Evolutionary conservation across 2,797 vertebrate genomes (phyloP).

Genomic region (Ispidina picta): DNA sequence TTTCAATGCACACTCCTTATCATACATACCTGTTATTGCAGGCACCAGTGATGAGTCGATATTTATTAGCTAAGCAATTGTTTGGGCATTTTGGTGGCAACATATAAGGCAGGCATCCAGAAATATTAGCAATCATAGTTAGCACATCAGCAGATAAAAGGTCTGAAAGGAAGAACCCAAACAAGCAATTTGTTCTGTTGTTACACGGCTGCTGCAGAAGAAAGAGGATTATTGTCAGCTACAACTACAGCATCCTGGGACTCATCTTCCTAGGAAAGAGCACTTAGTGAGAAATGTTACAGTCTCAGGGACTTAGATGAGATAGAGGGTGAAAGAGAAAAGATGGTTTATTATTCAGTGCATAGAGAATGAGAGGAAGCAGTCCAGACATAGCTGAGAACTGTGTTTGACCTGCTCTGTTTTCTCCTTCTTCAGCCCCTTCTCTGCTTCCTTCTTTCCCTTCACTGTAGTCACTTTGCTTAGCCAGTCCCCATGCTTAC

Average conservation of each 20-base stretch:
- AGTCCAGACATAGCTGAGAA: not conserved
- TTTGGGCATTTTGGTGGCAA: conserved; percentile 77
- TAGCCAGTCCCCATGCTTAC: not conserved
- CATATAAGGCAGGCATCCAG: conserved; percentile 81
- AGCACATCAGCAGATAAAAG: conserved; percentile 78
- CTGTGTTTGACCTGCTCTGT: not conserved
- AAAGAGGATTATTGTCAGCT: not conserved
- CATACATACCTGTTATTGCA: conserved; percentile 91
- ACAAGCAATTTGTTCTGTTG: not conserved
- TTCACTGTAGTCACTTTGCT: not conserved
- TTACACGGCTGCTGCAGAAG: not conserved
- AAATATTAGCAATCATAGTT: conserved; percentile 79
- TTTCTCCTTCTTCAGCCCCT: not conserved
- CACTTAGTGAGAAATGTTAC: not conserved
- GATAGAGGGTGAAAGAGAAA: not conserved
- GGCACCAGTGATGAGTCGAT: conserved; percentile 86
- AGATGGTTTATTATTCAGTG: not conserved
- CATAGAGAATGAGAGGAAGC: not conserved
- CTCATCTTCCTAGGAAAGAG: not conserved
- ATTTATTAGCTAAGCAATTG: conserved; percentile 79
- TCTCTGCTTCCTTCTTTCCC: not conserved
- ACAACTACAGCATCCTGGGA: not conserved
- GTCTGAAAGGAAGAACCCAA: conserved; percentile 71
- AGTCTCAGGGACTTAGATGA: not conserved
- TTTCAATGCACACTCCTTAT: not conserved